A percentile compares a stretch with the other conserved stretches of the same genome.
Conservation (phyloP, 2,113 vertebrate genomes). For the Pelvicachromis taeniatus region DNA sequence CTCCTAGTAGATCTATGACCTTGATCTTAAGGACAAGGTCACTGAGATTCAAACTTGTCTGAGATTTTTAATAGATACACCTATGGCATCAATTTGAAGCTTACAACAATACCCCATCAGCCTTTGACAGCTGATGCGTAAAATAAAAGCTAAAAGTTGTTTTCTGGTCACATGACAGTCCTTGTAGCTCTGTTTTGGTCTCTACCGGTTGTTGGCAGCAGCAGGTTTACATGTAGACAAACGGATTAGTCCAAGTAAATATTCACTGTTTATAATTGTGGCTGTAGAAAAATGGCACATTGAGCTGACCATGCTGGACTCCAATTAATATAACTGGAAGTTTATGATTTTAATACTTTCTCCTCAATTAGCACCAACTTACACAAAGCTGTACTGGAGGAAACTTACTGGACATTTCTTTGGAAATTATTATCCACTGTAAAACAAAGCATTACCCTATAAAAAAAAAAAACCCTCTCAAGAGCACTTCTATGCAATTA, state of each 20-base stretch:
- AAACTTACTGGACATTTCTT: not conserved
- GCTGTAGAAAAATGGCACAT: not conserved
- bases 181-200: not conserved
- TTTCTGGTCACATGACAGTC: not conserved
- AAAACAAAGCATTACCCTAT: not conserved
- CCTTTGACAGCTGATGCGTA: no score
- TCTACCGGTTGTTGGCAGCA: not conserved
- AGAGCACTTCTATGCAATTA: not conserved
- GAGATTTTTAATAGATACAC: no score
- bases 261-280: not conserved
- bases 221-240: not conserved
- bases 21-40: no score
- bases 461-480: not conserved
- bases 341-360: not conserved
- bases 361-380: not conserved
- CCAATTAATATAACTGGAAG: not conserved
- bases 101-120: no score
- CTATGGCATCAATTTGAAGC: no score
- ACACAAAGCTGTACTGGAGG: not conserved
- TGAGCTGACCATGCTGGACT: not conserved
- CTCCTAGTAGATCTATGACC: no score
- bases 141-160: not conserved
- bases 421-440: not conserved
- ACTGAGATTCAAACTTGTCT: no score
- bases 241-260: not conserved